A percentile compares a stretch with the other conserved stretches of the same genome.
phyloP scores from a whole-genome alignment of 1,140 invertebrate genomes.

The Leptinotarsa texana region DNA sequence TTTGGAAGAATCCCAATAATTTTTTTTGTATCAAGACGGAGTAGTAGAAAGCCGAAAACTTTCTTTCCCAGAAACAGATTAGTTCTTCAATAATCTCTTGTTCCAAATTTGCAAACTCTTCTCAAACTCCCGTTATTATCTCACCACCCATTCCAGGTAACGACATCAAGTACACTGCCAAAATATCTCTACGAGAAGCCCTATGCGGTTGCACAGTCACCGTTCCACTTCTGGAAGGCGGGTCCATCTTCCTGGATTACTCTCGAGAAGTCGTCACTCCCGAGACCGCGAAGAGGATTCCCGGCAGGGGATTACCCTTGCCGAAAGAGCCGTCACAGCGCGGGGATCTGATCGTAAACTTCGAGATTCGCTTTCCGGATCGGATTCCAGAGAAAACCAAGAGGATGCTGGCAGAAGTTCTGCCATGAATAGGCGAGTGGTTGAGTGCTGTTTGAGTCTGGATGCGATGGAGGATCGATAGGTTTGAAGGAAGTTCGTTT shows the following conservation, averaged over 20 bases:
- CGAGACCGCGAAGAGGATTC: conserved; percentile 73
- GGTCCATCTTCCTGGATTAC: conserved; percentile 72
- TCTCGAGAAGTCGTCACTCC: conserved; percentile 81
- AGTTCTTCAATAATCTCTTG: too few relatives aligned
- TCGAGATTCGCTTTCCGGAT: conserved; percentile 90
- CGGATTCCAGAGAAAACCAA: conserved; percentile 67
- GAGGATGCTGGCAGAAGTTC: conserved; percentile 73
- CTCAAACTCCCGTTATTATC: too few relatives aligned
- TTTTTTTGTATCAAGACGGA: too few relatives aligned
- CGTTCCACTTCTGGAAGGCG: conserved; percentile 80
- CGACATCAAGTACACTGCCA: conserved; percentile 73
- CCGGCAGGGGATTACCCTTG: conserved; percentile 81
- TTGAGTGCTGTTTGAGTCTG: not conserved
- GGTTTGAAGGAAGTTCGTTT: too few relatives aligned
- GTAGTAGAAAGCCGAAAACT: too few relatives aligned
- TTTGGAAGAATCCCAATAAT: too few relatives aligned
- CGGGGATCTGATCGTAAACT: conserved; percentile 86
- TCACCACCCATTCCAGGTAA: not conserved
- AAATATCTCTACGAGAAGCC: conserved; percentile 78
- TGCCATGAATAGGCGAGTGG: conserved; percentile 58
- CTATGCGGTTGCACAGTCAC: conserved; percentile 76
- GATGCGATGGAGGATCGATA: too few relatives aligned
- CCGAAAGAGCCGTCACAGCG: conserved; percentile 80
- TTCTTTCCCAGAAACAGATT: too few relatives aligned
- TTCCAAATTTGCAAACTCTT: too few relatives aligned